Conservation (phyloP, 2,888 invertebrate genomes). For the Dilophus febrilis region DNA sequence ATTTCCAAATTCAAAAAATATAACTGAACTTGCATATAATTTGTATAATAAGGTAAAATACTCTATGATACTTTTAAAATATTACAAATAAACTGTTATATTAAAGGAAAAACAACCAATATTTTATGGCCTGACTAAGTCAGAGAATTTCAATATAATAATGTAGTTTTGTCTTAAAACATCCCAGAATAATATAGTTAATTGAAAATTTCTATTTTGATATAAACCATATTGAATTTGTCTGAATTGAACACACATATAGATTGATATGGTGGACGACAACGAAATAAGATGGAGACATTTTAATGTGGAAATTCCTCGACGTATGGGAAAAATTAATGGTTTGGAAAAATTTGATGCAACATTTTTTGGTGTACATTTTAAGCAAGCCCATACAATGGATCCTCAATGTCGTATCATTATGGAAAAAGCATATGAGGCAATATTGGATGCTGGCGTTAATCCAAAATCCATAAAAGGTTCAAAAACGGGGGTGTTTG, state of each 20-base stretch:
- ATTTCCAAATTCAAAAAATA: constrained; percentile 46
- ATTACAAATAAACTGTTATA: no score
- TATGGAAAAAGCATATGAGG: constrained; percentile 61
- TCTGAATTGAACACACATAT: no score
- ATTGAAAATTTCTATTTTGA: no score
- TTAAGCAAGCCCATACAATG: constrained; percentile 57
- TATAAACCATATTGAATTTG: no score
- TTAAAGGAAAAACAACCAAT: no score
- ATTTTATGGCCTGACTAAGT: no score
- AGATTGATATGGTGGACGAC: constrained; percentile 69
- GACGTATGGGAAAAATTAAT: constrained; percentile 52
- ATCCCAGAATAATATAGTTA: no score
- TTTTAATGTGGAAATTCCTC: constrained; percentile 56
- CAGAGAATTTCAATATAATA: no score
- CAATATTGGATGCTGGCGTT: constrained; percentile 54
- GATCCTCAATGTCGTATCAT: constrained; percentile 64
- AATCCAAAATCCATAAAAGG: constrained; percentile 50
- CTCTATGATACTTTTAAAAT: no score
- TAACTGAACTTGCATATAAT: constrained; percentile 42
- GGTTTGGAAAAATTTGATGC: constrained; percentile 58
- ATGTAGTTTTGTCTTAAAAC: no score
- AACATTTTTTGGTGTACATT: constrained; percentile 56
- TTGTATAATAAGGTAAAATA: constrained; percentile 42
- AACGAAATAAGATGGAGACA: constrained; percentile 60
- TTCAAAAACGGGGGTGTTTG: constrained; percentile 51